Evolutionary conservation across 2,888 invertebrate genomes (phyloP), one percentile per base, ranked within the genome.

Genomic region (Aquatica leii): DNA sequence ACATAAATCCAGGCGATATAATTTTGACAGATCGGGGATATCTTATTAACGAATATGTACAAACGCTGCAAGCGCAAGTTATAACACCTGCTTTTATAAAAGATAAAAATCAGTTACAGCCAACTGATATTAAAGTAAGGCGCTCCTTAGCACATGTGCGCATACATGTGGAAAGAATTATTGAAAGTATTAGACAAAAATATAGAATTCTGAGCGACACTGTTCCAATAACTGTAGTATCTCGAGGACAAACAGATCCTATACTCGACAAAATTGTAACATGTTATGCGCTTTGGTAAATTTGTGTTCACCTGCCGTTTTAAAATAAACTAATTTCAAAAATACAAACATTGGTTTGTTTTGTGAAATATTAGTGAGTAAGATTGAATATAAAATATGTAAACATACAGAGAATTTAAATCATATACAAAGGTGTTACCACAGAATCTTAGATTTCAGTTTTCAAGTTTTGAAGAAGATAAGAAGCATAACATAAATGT

Each of bases 81-180:
- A 17, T 14, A 14, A 48, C 17, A 15, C 48, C 48, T 9, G 48
- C 48, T 5, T 48, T 48, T 48, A 48, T 18, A 48, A 48, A 48
- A 15, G 48, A 18, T 5, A 17, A 48, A 17, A 17, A 48, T 15
- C 48, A 48, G 11, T 18, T 48, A 6, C 5, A 48, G 9, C 14
- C 48, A 15, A 8, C 48, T 5, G 48, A 48, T 48, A 6, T 48
- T 14, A 18, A 48, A 15, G 15, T 8, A 5, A 48, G 15, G 2
- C 9, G 48, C 2, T 6, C 9, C 2, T 15, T 48, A 14, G 48
- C 48, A 6, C n/a, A 48, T 15, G 48, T 48, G 3, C 9, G 48
- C 9, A 48, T 15, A 41, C 14, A 12, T 41, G 14, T n/a, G n/a
- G n/a, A n/a, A n/a, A n/a, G n/a, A n/a, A n/a, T n/a, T n/a, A n/a